A percentile compares a stretch with the other conserved stretches of the same genome.
Evolutionary conservation across 2,113 vertebrate genomes (phyloP).

Genomic region (Gymnorhina tibicen): DNA sequence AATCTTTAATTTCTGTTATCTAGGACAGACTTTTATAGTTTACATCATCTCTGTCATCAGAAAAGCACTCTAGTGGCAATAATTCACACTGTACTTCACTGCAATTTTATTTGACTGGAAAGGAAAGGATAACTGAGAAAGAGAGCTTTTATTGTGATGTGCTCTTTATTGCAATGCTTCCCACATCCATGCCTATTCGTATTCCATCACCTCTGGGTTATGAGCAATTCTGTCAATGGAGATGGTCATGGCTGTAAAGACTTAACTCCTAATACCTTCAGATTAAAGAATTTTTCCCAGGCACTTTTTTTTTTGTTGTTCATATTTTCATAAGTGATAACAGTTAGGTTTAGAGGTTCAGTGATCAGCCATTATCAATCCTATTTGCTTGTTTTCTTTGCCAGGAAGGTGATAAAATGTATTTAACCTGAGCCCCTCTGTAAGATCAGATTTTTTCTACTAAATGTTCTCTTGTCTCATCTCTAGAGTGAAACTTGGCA

Average conservation of each 20-base stretch:
- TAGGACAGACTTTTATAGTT: conserved; percentile 6
- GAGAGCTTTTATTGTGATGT: conserved; percentile 24
- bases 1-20: conserved; percentile 11
- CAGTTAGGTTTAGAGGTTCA: not conserved
- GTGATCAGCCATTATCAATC: not conserved
- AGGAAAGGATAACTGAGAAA: conserved; percentile 2
- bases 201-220: conserved; percentile 24
- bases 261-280: conserved; percentile 30
- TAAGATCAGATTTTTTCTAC: not conserved
- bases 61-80: conserved; percentile 27
- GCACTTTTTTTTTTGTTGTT: not conserved
- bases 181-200: conserved; percentile 7
- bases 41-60: not conserved
- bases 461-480: not conserved
- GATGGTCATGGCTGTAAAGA: conserved; percentile 31
- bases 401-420: not conserved
- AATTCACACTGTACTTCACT: conserved; percentile 26
- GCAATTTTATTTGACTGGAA: conserved; percentile 43
- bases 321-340: not conserved
- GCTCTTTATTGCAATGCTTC: not conserved
- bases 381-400: not conserved
- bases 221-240: conserved; percentile 15
- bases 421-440: not conserved
- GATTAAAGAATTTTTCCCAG: conserved; percentile 34
- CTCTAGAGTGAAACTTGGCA: not conserved